phyloP scores from a whole-genome alignment of 2,113 vertebrate genomes.

The Aphyosemion australe region DNA sequence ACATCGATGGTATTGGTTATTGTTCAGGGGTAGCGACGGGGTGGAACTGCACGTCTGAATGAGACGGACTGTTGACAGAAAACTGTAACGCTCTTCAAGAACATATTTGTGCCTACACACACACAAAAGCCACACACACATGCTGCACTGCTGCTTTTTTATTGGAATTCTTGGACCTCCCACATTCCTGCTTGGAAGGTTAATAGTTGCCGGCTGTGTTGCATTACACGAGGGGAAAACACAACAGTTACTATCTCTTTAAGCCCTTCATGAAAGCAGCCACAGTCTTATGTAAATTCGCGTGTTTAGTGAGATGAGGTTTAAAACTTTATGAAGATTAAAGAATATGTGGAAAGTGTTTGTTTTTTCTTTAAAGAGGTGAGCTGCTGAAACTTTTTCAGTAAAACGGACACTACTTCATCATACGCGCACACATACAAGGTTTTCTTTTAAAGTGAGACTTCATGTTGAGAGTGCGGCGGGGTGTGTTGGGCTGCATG shows the following conservation, averaged over 20 bases:
- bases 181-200: conserved; percentile 81
- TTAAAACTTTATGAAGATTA: neutral
- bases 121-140: conserved; percentile 26
- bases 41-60: conserved; percentile 26
- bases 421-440: neutral
- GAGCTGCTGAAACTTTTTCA: no score
- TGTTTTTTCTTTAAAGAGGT: neutral
- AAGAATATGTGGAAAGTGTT: neutral
- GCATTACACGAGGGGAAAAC: conserved; percentile 78
- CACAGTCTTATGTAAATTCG: conserved; percentile 24
- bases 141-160: conserved; percentile 71
- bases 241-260: conserved; percentile 69
- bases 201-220: conserved; percentile 83
- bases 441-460: conserved; percentile 49
- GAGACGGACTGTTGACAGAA: conserved; percentile 39
- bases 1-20: conserved; percentile 48
- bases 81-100: conserved; percentile 57
- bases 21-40: conserved; percentile 42
- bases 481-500: conserved; percentile 52
- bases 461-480: conserved; percentile 47
- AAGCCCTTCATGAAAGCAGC: conserved; percentile 42
- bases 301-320: conserved; percentile 15
- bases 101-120: conserved; percentile 38
- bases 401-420: conserved; percentile 4
- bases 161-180: conserved; percentile 80